Evolutionary conservation across 2,797 vertebrate species (phyloP).

Genomic region (Labroides dimidiatus): DNA sequence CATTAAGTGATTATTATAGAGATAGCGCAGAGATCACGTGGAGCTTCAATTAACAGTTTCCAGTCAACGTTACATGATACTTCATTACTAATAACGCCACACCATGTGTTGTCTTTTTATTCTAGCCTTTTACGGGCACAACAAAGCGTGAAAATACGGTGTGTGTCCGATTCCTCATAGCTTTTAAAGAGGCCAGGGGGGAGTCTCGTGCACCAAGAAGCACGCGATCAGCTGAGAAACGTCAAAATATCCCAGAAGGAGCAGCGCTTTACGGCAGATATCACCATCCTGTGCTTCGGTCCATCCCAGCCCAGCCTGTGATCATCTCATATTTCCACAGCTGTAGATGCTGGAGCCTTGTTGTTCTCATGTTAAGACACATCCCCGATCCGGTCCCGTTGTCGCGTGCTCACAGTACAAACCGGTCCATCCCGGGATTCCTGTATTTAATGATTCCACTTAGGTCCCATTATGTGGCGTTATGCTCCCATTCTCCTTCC

Average conservation of each 20-base stretch:
- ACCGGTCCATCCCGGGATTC: constrained; percentile 33
- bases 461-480: constrained; percentile 8
- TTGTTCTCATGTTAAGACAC: constrained; percentile 50
- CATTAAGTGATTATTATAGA: neutral
- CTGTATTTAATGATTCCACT: constrained; percentile 1
- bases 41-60: constrained; percentile 1
- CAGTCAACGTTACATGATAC: neutral
- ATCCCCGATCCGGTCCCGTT: constrained; percentile 66
- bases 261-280: constrained; percentile 21
- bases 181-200: constrained; percentile 40
- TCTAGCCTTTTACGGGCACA: constrained; percentile 6
- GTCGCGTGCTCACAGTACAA: constrained; percentile 39
- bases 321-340: constrained; percentile 54
- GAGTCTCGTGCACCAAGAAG: constrained; percentile 18
- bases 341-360: constrained; percentile 53
- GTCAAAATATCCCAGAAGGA: constrained; percentile 31
- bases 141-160: constrained; percentile 33
- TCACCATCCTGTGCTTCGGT: constrained; percentile 50
- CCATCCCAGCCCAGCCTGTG: constrained; percentile 45
- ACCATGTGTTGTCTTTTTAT: neutral
- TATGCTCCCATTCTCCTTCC: neutral
- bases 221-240: neutral
- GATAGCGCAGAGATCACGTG: constrained; percentile 7
- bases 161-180: constrained; percentile 31
- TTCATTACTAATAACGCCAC: neutral